A percentile compares a stretch with the other conserved stretches of the same genome.
Evolutionary conservation across 1,140 invertebrate species (phyloP).

Genomic region (Pomacea maculata): DNA sequence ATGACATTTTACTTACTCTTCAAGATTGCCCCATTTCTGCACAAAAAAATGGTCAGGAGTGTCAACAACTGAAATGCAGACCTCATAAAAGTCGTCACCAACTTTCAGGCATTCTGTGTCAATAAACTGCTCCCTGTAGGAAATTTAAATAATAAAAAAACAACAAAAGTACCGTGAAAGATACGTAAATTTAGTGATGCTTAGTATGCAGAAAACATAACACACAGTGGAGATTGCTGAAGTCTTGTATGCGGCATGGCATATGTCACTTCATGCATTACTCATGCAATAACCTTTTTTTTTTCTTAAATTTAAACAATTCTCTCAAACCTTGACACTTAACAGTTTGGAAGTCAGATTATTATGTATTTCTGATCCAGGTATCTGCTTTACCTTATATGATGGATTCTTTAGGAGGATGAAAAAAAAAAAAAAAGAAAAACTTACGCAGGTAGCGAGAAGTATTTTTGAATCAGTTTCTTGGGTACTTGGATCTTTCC

Average conservation of each 20-base stretch:
- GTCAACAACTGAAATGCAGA: slow-evolving; percentile 34
- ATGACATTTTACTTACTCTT: slow-evolving; percentile 28
- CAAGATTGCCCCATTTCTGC: slow-evolving; percentile 27
- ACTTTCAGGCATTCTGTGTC: slow-evolving; percentile 36
- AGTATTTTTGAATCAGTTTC: slow-evolving; percentile 23
- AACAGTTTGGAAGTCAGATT: not conserved
- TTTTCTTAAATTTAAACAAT: not conserved
- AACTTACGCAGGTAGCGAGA: slow-evolving; percentile 9
- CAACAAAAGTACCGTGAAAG: not conserved
- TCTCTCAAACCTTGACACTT: not conserved
- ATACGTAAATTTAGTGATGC: not conserved
- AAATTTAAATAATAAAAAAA: not conserved
- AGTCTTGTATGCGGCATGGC: not conserved
- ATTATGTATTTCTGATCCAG: not conserved
- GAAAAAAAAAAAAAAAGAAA: not conserved
- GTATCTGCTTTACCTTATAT: no score
- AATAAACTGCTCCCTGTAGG: slow-evolving; percentile 27
- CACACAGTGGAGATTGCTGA: not conserved
- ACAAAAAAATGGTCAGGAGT: slow-evolving; percentile 38
- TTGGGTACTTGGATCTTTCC: slow-evolving; percentile 33
- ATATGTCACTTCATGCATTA: not conserved
- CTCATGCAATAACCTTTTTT: not conserved
- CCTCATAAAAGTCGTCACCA: slow-evolving; percentile 32
- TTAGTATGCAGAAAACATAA: not conserved
- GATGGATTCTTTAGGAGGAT: no score